Evolutionary conservation across 2,888 invertebrate species (phyloP), one percentile per base, ranked within the genome.

Genomic region (Agrochola litura): DNA sequence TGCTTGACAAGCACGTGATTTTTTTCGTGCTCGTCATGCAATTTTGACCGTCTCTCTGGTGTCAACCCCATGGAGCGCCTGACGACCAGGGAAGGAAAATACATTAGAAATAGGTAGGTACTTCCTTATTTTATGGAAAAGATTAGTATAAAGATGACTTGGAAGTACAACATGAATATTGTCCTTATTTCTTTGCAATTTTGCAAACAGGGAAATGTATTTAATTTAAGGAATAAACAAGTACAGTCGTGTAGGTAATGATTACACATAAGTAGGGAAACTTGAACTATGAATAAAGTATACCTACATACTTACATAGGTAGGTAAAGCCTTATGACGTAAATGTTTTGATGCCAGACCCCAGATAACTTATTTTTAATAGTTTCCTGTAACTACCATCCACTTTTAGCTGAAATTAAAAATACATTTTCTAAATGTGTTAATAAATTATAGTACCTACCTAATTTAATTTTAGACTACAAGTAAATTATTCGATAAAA

Each of bases 91-190:
- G 14, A 9, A 30, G 3, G 54, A 22, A 22, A 60, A 43, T 12
- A 30, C 25, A 22, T 52, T 43, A 58, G 25, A 60, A 54, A 60
- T 70, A 22, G 3, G 9, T 30, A 14, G 0, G 0, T 49, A 22
- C 9, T 9, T 46, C 58, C n/a, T 58, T 58, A 64, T 41, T 37
- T n/a, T 60, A 74, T 60, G 22, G 49, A 10, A 69, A 73, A 74
- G 16, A 52, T 52, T 22, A 6, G 46, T 6, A 61, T 37, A 49
- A 66, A 8, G n/a, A 58, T 19, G n/a, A 19, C 9, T n/a, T 52
- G 49, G 71, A 72, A 73, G 14, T 52, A 58, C 22, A 56, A 58
- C 22, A 56, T 9, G 46, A 9, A 49, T 56, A 1, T 46, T 49
- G 6, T 71, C 72, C 52, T 52, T 65, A 41, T 58, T 46, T 37